phyloP scores from a whole-genome alignment of 1,140 invertebrate genomes.

The Formica selysi region DNA sequence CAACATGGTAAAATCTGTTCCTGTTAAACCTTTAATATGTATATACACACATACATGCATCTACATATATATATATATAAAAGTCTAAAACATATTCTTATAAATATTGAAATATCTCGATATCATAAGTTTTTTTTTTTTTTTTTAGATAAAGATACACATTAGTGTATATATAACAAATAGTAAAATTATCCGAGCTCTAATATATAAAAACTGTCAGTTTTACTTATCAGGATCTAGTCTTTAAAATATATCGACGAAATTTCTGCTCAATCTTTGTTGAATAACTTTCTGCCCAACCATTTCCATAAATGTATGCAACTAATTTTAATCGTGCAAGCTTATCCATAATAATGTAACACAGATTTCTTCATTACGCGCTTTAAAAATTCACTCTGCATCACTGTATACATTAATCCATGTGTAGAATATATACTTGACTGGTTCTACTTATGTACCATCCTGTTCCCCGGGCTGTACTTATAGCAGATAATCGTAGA shows the following conservation, averaged over 20 bases:
- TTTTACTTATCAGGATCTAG: not conserved
- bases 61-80: no score
- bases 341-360: conserved; percentile 24
- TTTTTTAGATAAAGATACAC: not conserved
- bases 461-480: conserved; percentile 74
- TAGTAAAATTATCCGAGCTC: not conserved
- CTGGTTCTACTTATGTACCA: conserved; percentile 79
- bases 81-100: not conserved
- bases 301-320: conserved; percentile 16
- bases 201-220: not conserved
- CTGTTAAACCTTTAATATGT: conserved; percentile 11
- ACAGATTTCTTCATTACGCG: not conserved
- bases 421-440: conserved; percentile 70
- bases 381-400: not conserved
- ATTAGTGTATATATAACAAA: not conserved
- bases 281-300: not conserved
- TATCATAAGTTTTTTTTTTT: not conserved
- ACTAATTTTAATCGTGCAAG: conserved; percentile 27
- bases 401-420: conserved; percentile 55
- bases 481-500: conserved; percentile 79
- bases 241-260: not conserved
- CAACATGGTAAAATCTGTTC: not conserved
- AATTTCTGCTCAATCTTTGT: conserved; percentile 10
- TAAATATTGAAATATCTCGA: not conserved
- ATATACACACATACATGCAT: not conserved